Conservation (phyloP, 1,140 invertebrate genomes). For the Nephotettix cincticeps region DNA sequence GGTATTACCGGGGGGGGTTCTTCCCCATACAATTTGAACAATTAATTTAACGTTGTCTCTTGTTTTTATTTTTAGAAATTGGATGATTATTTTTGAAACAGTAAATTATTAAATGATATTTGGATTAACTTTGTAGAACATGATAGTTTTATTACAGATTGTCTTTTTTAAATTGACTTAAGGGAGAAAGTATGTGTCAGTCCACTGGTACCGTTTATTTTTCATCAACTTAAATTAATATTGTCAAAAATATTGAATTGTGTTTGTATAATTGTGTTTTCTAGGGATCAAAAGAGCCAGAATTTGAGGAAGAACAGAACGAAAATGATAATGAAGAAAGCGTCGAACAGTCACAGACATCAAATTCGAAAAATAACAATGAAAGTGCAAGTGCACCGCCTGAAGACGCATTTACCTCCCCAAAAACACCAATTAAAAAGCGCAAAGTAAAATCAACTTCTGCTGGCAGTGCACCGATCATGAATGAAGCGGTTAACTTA, state of each 20-base stretch:
- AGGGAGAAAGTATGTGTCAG: no score
- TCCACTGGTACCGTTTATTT: no score
- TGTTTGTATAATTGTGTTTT: neutral
- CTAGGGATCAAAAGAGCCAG: slow-evolving; percentile 9
- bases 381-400: neutral
- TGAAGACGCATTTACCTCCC: slow-evolving; percentile 4
- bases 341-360: neutral
- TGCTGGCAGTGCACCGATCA: slow-evolving; percentile 15
- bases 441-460: slow-evolving; percentile 15
- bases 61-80: no score
- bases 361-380: neutral
- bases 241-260: neutral
- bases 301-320: neutral
- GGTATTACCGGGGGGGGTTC: no score
- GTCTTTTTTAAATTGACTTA: no score
- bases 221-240: neutral
- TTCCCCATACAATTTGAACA: no score
- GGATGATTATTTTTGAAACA: no score
- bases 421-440: slow-evolving; percentile 11
- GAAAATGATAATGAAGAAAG: slow-evolving; percentile 1
- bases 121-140: no score
- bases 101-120: no score
- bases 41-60: no score
- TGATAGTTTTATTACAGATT: no score
- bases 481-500: slow-evolving; percentile 17